These are phyloP conservation scores for Bathynomus jamesi DNA, from an alignment of 1,140 invertebrate genomes.

Conservation along the genomic window DNA sequence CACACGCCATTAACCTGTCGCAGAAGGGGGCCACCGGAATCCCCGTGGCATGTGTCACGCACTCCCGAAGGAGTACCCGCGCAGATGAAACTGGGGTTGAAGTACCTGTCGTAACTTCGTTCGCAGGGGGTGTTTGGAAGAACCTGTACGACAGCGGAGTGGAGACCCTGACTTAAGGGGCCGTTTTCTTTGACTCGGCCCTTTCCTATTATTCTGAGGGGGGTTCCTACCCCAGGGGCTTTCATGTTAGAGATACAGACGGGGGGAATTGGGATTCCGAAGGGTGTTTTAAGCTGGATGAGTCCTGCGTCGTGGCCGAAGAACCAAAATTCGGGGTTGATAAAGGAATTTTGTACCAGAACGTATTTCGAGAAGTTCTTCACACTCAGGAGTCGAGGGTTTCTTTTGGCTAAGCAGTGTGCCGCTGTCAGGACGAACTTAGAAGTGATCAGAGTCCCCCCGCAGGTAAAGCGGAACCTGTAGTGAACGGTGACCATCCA, in stretches of 20 bases:
- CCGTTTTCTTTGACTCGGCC: background rate
- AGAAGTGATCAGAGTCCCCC: background rate
- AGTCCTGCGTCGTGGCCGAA: background rate
- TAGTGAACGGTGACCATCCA: background rate
- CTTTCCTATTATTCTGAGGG: background rate
- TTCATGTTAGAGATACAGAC: background rate
- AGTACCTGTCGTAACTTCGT: background rate
- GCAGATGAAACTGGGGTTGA: slow-evolving; percentile 2
- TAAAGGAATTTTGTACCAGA: background rate
- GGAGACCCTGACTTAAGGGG: background rate
- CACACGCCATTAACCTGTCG: slow-evolving; percentile 11
- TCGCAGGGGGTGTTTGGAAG: background rate
- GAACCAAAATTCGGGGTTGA: background rate
- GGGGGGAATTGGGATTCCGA: background rate
- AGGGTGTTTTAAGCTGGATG: background rate
- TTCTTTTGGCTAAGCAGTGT: background rate
- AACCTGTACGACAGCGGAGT: background rate
- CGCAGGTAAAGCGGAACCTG: background rate
- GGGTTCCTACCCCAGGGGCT: background rate
- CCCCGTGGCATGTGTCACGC: slow-evolving; percentile 53
- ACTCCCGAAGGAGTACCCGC: slow-evolving; percentile 58
- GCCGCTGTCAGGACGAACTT: background rate
- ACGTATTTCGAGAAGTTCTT: background rate
- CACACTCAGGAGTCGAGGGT: background rate
- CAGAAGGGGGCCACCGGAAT: slow-evolving; percentile 39